Percentiles rank a stretch among this genome's conserved stretches.
These are phyloP conservation scores for Sturmia bella DNA, from an alignment of 2,888 invertebrate genomes.

Conservation along the genomic window DNA sequence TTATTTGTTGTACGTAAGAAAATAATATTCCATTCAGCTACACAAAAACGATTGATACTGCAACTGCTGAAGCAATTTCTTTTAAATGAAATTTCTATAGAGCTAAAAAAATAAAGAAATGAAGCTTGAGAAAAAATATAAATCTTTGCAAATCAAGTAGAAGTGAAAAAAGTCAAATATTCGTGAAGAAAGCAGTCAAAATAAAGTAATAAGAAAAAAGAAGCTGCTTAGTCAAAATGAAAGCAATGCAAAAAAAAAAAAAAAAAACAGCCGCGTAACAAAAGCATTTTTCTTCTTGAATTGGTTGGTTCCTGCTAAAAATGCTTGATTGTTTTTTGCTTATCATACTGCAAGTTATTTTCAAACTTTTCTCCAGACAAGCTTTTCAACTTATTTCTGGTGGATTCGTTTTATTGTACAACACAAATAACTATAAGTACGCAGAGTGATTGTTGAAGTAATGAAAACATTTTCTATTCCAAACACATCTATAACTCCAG, in stretches of 20 bases:
- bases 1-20: too few species aligned
- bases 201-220: slow-evolving; percentile 9
- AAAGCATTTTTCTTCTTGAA: slow-evolving; percentile 51
- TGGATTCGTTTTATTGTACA: slow-evolving; percentile 45
- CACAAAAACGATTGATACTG: slow-evolving; percentile 18
- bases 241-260: slow-evolving; percentile 1
- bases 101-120: slow-evolving; percentile 8
- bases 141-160: slow-evolving; percentile 49
- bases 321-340: not conserved
- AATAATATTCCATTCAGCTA: not conserved
- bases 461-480: too few species aligned
- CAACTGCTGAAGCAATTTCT: slow-evolving; percentile 11
- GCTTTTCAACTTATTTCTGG: slow-evolving; percentile 50
- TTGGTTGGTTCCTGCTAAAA: slow-evolving; percentile 35
- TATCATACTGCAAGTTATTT: slow-evolving; percentile 17
- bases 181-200: slow-evolving; percentile 1
- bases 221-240: slow-evolving; percentile 26
- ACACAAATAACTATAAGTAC: not conserved
- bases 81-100: not conserved
- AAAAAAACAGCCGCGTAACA: slow-evolving; percentile 24
- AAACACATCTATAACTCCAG: too few species aligned
- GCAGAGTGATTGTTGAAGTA: too few species aligned
- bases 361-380: slow-evolving; percentile 44
- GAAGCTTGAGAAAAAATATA: slow-evolving; percentile 55
- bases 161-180: slow-evolving; percentile 3